Percentiles rank a stretch among this genome's conserved stretches.
Evolutionary conservation across 2,797 vertebrate genomes (phyloP).

Genomic region (Enteromius treurensis): DNA sequence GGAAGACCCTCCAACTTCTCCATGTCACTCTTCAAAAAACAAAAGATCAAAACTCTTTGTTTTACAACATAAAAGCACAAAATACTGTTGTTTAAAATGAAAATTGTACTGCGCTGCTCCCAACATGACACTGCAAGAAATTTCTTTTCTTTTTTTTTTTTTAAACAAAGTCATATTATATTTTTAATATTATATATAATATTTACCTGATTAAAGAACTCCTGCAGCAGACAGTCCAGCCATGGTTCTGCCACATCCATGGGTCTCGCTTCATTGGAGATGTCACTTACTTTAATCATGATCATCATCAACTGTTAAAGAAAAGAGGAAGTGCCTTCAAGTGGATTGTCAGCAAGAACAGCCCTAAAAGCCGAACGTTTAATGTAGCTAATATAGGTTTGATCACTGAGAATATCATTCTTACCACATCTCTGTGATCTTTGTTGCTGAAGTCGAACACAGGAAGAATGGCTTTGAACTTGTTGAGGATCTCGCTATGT

Average conservation of each 20-base stretch:
- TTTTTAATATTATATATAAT: background rate
- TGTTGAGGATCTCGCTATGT: slow-evolving; percentile 80
- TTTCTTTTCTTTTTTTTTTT: background rate
- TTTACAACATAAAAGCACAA: background rate
- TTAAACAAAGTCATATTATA: background rate
- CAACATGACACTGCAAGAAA: background rate
- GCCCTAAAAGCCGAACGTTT: background rate
- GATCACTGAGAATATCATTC: background rate
- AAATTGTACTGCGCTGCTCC: background rate
- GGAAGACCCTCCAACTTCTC: slow-evolving; percentile 84
- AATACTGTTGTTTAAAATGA: background rate
- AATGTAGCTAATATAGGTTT: background rate
- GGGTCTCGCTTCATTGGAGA: slow-evolving; percentile 81
- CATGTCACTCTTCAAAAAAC: slow-evolving; percentile 74
- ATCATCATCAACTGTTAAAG: slow-evolving; percentile 79
- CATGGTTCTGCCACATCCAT: slow-evolving; percentile 84
- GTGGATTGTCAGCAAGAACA: background rate
- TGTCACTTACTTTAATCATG: slow-evolving; percentile 83
- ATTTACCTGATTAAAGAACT: slow-evolving; percentile 82
- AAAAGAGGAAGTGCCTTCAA: background rate
- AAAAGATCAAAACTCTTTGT: background rate
- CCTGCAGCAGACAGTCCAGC: slow-evolving; percentile 82
- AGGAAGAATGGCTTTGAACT: slow-evolving; percentile 78
- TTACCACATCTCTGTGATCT: slow-evolving; percentile 79
- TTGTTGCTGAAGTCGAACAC: slow-evolving; percentile 79